Evolutionary conservation across 2,888 invertebrate species (phyloP).

Genomic region (Neoscelio sp.): DNA sequence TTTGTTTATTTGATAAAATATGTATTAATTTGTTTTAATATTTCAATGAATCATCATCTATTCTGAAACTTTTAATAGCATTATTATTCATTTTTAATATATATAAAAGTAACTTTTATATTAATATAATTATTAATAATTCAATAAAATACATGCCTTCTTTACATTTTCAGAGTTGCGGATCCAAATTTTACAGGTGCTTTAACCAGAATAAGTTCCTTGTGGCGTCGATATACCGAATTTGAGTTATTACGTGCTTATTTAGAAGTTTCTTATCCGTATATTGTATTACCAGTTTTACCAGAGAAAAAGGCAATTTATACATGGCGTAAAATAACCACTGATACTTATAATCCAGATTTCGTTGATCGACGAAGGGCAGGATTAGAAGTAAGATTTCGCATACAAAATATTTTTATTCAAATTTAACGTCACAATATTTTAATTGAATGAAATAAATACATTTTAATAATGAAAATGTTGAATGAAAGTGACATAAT

Average conservation of each 20-base stretch:
- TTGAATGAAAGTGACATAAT: no score
- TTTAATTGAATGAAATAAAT: no score
- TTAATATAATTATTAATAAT: conserved; percentile 1
- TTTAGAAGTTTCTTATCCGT: conserved; percentile 91
- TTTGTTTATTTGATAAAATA: no score
- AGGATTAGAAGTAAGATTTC: conserved; percentile 87
- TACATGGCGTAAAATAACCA: conserved; percentile 91
- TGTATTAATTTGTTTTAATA: no score
- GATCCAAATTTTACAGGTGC: conserved; percentile 87
- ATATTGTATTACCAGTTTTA: conserved; percentile 91
- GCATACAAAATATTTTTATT: no score
- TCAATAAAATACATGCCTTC: neutral
- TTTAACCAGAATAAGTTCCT: conserved; percentile 86
- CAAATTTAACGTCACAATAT: no score
- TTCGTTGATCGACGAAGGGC: conserved; percentile 93
- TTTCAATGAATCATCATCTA: no score
- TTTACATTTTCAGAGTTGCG: conserved; percentile 84
- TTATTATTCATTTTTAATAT: no score
- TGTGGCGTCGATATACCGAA: conserved; percentile 93
- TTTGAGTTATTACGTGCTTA: conserved; percentile 92
- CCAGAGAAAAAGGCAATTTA: conserved; percentile 91
- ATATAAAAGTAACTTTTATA: no score
- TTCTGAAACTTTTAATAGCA: no score
- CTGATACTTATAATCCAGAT: conserved; percentile 92
- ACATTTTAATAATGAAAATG: no score